Evolutionary conservation across 2,888 invertebrate species (phyloP), one percentile per base, ranked within the genome.

Genomic region (Apotomis capreana): DNA sequence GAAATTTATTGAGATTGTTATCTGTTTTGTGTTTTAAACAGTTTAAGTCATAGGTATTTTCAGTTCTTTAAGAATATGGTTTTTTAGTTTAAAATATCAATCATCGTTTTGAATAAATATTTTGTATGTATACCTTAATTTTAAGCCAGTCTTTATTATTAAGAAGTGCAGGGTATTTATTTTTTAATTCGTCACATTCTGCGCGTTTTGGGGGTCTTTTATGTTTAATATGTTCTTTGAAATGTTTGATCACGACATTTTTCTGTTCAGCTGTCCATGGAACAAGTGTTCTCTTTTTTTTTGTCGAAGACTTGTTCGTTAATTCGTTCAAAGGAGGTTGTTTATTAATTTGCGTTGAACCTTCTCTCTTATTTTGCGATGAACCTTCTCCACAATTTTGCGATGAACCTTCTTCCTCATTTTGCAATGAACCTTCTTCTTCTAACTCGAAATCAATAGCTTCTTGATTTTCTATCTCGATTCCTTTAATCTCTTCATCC

Each of bases 121-220:
- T 78, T 75, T 78, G 78, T 0, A 78, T 26, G 61, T 51, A 77
- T 1, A 77, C 77, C 57, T 78, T 78, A 54, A 78, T 76, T 74
- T 76, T 78, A 13, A 78, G 68, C 76, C 78, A 76, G 51, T 76
- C 73, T 13, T 78, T 78, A n/a, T 78, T 76, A 1, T 74, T 40
- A 54, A 78, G 69, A 26, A 76, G 49, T 51, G 37, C 40, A 12
- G 68, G 5, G 65, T 75, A 64, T 73, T 64, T 12, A 13, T 68
- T n/a, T 72, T 72, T 74, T 70, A 78, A 51, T 68, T 65, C 36
- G 1, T 77, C 78, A 62, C 78, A 78, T 74, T 78, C 76, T 36
- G 49, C 12, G 37, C 76, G 61, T 77, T 77, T 77, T 10, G 77
- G 77, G 2, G 77, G 74, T 63, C 69, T 52, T 59, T 75, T 65